A percentile compares a stretch with the other conserved stretches of the same genome.
These are phyloP conservation scores for Lethocerus indicus DNA, from an alignment of 1,140 invertebrate genomes.

Conservation along the genomic window DNA sequence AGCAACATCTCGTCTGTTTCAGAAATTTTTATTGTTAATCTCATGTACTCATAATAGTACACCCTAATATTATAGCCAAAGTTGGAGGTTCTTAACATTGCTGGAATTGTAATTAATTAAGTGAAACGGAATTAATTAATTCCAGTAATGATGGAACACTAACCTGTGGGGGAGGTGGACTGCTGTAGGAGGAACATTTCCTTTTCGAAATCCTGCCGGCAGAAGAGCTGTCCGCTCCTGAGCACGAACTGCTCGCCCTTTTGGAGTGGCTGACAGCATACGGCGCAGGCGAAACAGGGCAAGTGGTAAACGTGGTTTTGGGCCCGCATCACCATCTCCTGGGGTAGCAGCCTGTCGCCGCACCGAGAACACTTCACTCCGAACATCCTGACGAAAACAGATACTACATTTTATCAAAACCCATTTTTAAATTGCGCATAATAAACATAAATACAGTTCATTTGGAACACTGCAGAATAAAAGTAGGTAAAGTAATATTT, in stretches of 20 bases:
- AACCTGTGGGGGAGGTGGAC: constrained; percentile 34
- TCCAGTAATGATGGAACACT: too few relatives aligned
- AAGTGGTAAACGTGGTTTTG: constrained; percentile 73
- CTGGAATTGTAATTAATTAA: too few relatives aligned
- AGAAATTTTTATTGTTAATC: constrained; percentile 7
- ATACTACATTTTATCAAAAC: too few relatives aligned
- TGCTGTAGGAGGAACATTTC: constrained; percentile 76
- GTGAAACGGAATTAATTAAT: too few relatives aligned
- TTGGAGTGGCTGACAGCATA: constrained; percentile 80
- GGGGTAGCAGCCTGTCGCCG: constrained; percentile 68
- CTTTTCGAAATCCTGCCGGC: constrained; percentile 79
- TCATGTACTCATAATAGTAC: too few relatives aligned
- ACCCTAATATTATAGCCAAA: too few relatives aligned
- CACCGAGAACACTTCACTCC: constrained; percentile 85
- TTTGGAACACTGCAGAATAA: too few relatives aligned
- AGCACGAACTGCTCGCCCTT: constrained; percentile 93
- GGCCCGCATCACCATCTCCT: constrained; percentile 86
- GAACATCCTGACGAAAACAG: constrained; percentile 55
- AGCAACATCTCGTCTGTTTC: constrained; percentile 46
- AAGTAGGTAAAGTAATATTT: too few relatives aligned
- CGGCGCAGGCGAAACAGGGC: constrained; percentile 79
- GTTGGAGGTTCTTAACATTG: too few relatives aligned
- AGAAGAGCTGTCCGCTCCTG: constrained; percentile 82
- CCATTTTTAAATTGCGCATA: too few relatives aligned
- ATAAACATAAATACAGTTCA: too few relatives aligned